phyloP scores from a whole-genome alignment of 2,888 invertebrate genomes.

The Trichopoda pennipes region DNA sequence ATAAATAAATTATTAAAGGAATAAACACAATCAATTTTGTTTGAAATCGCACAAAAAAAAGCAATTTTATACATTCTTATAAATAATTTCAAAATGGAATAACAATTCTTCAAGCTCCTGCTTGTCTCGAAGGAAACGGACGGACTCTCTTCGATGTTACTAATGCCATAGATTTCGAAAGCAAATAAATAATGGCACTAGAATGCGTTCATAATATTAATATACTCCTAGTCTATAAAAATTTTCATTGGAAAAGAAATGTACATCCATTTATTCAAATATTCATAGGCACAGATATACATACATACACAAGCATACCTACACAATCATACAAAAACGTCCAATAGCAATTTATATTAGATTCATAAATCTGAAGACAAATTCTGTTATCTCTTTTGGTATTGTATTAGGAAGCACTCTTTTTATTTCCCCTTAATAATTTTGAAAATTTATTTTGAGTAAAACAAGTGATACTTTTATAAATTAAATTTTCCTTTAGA shows the following conservation, averaged over 20 bases:
- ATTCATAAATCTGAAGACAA: conserved; percentile 60
- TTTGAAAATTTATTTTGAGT: conserved; percentile 35
- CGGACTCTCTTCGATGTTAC: conserved; percentile 26
- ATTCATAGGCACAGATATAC: not conserved
- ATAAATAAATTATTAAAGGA: conserved; percentile 53
- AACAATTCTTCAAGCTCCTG: not conserved
- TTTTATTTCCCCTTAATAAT: conserved; percentile 36
- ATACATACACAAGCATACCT: not conserved
- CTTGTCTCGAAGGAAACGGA: not conserved
- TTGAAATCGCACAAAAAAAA: conserved; percentile 46
- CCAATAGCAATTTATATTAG: conserved; percentile 40
- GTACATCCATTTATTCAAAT: conserved; percentile 50
- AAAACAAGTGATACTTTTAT: conserved; percentile 37
- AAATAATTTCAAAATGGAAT: not conserved
- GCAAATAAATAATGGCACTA: conserved; percentile 64
- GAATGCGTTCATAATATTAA: conserved; percentile 58
- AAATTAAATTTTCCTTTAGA: too few relatives aligned
- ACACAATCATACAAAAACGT: not conserved
- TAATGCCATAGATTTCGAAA: conserved; percentile 54
- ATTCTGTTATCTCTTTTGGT: conserved; percentile 12
- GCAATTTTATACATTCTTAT: conserved; percentile 13
- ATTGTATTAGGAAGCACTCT: conserved; percentile 20
- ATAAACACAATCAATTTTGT: conserved; percentile 60
- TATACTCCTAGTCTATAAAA: conserved; percentile 55
- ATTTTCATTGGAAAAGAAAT: conserved; percentile 19